Conservation (phyloP, 2,113 vertebrate species). For the Protomyctophum bolini region DNA sequence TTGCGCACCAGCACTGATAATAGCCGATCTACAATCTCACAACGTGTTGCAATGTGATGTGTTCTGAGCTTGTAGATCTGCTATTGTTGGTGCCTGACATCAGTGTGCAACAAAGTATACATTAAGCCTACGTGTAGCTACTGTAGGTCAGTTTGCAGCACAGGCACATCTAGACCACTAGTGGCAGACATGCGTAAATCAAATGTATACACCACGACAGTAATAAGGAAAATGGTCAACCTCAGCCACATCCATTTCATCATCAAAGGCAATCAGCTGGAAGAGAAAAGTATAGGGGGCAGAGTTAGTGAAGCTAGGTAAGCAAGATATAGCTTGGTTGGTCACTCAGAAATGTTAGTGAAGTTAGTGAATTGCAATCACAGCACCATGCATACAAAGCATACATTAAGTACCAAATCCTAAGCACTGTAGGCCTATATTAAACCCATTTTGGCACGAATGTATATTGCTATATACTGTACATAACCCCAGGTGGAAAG, state of each 20-base stretch:
- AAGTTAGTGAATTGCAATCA: constrained; percentile 15
- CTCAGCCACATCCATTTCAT: constrained; percentile 98
- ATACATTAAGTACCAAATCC: too few relatives aligned
- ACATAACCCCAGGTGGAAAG: too few relatives aligned
- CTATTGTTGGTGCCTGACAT: too few relatives aligned
- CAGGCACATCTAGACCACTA: constrained; percentile 48
- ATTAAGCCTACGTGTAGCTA: constrained; percentile 11
- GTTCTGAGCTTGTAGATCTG: too few relatives aligned
- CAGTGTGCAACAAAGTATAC: too few relatives aligned
- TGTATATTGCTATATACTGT: too few relatives aligned
- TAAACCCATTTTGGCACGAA: too few relatives aligned
- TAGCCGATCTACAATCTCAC: too few relatives aligned
- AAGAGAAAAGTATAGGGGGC: constrained; percentile 82
- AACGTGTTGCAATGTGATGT: too few relatives aligned
- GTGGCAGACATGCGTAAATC: constrained; percentile 37
- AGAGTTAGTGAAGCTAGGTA: constrained; percentile 73
- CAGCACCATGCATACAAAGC: constrained; percentile 21
- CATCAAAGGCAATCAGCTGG: constrained; percentile 93
- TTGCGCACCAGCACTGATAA: too few relatives aligned
- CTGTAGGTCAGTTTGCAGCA: constrained; percentile 38
- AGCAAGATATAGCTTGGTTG: constrained; percentile 39
- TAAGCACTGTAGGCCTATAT: too few relatives aligned
- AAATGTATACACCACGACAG: constrained; percentile 48
- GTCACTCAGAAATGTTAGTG: constrained; percentile 32
- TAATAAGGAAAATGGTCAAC: constrained; percentile 85